These are phyloP conservation scores for Aethes cnicana DNA, from an alignment of 2,888 invertebrate genomes.

Conservation along the genomic window DNA sequence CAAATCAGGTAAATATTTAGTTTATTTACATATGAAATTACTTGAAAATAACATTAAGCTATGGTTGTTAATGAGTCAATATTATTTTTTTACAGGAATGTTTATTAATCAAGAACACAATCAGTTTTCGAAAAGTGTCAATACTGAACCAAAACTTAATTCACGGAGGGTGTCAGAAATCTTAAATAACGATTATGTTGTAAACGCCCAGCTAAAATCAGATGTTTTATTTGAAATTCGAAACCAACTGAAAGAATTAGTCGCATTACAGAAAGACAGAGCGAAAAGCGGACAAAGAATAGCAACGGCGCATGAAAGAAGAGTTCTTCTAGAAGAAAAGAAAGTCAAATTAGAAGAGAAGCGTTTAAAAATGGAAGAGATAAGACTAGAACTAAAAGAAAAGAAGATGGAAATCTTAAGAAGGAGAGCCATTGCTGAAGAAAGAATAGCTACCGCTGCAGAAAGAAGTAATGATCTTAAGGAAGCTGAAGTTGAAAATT, in stretches of 20 bases:
- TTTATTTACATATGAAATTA: too few relatives aligned
- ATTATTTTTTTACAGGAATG: too few relatives aligned
- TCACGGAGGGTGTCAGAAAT: too few relatives aligned
- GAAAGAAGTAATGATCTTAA: constrained; percentile 14
- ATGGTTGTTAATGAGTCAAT: too few relatives aligned
- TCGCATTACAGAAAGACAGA: constrained; percentile 5
- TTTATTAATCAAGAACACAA: too few relatives aligned
- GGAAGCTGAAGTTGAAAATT: neutral
- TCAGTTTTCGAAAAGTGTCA: too few relatives aligned
- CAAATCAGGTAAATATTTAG: too few relatives aligned
- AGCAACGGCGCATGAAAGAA: constrained; percentile 18
- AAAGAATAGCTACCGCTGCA: constrained; percentile 18
- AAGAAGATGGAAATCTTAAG: constrained; percentile 14
- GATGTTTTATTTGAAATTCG: constrained; percentile 11
- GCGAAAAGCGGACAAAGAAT: constrained; percentile 8
- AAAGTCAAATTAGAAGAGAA: constrained; percentile 19
- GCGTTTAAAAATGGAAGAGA: constrained; percentile 20
- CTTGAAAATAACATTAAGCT: too few relatives aligned
- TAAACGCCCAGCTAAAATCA: neutral
- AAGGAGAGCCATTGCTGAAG: constrained; percentile 10
- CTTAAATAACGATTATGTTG: too few relatives aligned
- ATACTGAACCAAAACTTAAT: neutral
- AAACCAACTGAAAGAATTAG: constrained; percentile 5
- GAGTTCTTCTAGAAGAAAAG: constrained; percentile 17
- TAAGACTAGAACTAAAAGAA: constrained; percentile 10